Base-by-base conservation (phyloP, 2,113 vertebrate genomes). In the Calidris pugnax region DNA sequence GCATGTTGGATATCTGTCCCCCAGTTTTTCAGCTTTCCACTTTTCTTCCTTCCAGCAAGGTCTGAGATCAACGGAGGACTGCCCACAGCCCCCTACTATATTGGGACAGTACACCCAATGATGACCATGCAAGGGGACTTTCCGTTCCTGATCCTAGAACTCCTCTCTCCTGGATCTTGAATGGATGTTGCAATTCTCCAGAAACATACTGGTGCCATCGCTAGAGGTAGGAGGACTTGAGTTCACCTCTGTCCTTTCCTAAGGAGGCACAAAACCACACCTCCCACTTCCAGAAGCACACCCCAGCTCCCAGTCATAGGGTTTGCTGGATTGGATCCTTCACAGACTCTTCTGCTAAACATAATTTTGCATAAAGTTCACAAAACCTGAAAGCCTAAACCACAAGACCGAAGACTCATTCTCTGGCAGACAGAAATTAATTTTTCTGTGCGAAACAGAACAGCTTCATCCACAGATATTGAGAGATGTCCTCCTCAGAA, bases 331-430 rank as follows among this genome's bases (percentile, higher is more conserved):
- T 17, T 78, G 33, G 16, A 51, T 86, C 41, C 59, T 82, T 56
- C 57, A 62, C 12, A 92, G 45, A 20, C 75, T 87, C 45, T 76
- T 83, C 62, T 66, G 27, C 50, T 94, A 73, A 75, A 72, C 19
- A 26, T 47, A 48, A 16, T 79, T 93, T 93, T 87, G 48, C 35
- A 30, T 72, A 24, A 91, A 90, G 53, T 85, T 87, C 43, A 79
- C 75, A 85, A 51, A 91, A 85, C 91, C 50, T 93, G 53, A 85
- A 87, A 76, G n/a, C 9, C 35, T 89, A 78, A 87, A 89, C 71
- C 57, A 53, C 72, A 86, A 74, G 72, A 57, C 37, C 77, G 56
- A 94, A 88, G 83, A 80, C 55, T 90, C 26, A 55, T 86, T 97
- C 26, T 48, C 53, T 92, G 59, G 37, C 74, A 94, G 59, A 69